Percentiles rank a stretch among this genome's conserved stretches.
Evolutionary conservation across 2,888 invertebrate genomes (phyloP).

Genomic region (Lochmaea crataegi): DNA sequence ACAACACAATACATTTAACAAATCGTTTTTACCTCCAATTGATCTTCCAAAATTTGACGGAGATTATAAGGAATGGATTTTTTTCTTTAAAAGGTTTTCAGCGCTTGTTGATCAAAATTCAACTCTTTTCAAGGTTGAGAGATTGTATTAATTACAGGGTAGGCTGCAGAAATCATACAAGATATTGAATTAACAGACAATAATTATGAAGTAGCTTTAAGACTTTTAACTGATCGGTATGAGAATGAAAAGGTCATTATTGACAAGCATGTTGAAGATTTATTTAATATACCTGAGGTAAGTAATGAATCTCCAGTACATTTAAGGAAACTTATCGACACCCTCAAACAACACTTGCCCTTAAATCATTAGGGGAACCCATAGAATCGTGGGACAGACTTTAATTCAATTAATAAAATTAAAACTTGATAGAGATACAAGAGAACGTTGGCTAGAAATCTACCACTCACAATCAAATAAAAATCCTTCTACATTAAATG

Average conservation of each 20-base stretch:
- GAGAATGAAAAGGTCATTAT: slow-evolving; percentile 6
- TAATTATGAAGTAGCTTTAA: neutral
- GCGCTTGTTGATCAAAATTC: neutral
- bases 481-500: neutral
- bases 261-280: slow-evolving; percentile 4
- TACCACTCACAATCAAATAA: neutral
- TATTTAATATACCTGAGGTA: neutral
- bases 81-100: neutral
- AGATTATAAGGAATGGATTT: neutral
- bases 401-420: slow-evolving; percentile 10
- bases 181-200: slow-evolving; percentile 6
- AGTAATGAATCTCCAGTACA: neutral
- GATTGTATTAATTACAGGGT: slow-evolving; percentile 14
- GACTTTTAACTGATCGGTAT: neutral
- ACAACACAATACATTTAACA: neutral
- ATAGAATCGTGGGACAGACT: slow-evolving; percentile 8
- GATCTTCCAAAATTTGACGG: neutral
- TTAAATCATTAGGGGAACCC: slow-evolving; percentile 14
- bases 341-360: neutral
- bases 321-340: neutral
- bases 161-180: neutral
- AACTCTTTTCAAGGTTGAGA: neutral
- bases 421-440: neutral
- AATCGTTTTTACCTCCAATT: slow-evolving; percentile 1
- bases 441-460: slow-evolving; percentile 1